Conservation (phyloP, 2,797 vertebrate species). For the Enteromius viviparus region DNA sequence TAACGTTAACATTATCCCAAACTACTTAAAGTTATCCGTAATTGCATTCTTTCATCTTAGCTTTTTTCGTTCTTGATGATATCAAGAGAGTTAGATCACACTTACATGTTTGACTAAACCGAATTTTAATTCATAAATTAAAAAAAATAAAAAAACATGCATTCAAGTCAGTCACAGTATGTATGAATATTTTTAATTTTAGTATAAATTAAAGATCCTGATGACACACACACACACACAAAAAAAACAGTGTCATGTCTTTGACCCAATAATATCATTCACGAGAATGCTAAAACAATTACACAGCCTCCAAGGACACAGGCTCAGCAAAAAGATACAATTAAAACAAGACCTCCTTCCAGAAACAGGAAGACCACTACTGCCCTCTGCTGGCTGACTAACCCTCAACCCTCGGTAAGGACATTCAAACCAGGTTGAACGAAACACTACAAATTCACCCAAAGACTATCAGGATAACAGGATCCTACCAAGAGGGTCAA, state of each 20-base stretch:
- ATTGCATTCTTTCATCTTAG: neutral
- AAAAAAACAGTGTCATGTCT: neutral
- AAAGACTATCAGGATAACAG: neutral
- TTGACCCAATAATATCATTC: slow-evolving; percentile 1
- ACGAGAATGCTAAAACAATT: slow-evolving; percentile 25
- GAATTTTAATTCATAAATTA: neutral
- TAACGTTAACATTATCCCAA: neutral
- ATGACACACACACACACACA: too few species aligned
- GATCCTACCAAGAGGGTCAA: slow-evolving; percentile 83
- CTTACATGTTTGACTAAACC: neutral
- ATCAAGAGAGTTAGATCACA: too few species aligned
- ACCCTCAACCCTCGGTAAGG: slow-evolving; percentile 54
- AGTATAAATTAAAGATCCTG: neutral
- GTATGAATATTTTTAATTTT: neutral
- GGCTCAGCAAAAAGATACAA: neutral
- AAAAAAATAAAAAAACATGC: neutral
- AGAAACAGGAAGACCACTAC: slow-evolving; percentile 69
- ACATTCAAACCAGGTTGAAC: slow-evolving; percentile 21
- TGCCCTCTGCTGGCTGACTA: slow-evolving; percentile 76
- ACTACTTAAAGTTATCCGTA: neutral
- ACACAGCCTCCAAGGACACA: slow-evolving; percentile 13
- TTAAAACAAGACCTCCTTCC: slow-evolving; percentile 15
- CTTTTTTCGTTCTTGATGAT: neutral
- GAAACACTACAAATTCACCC: neutral
- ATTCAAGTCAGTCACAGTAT: neutral